These are phyloP conservation scores for Nothoprocta perdicaria DNA, from an alignment of 2,113 vertebrate genomes.

Conservation along the genomic window DNA sequence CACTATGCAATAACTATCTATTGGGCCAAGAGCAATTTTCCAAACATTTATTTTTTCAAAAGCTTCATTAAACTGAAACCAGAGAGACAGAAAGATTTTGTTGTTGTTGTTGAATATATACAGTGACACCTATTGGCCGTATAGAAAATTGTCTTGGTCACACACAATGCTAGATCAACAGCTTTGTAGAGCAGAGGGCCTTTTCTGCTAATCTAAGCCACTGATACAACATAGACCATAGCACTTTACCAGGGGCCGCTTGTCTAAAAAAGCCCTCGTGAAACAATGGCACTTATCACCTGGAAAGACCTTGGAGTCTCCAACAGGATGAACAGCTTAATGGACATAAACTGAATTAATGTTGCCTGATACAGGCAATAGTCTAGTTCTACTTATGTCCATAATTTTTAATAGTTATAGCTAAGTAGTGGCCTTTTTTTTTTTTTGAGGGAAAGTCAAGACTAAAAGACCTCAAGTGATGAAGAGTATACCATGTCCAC, in stretches of 20 bases:
- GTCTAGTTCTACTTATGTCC: neutral
- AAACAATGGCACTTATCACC: neutral
- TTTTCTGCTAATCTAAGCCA: neutral
- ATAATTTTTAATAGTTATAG: neutral
- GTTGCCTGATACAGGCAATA: rapidly evolving
- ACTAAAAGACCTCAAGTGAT: neutral
- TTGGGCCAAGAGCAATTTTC: neutral
- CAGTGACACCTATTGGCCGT: slow-evolving; percentile 48
- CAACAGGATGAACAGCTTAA: neutral
- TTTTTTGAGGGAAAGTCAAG: neutral
- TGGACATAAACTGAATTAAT: neutral
- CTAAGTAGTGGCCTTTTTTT: neutral
- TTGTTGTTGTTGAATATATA: neutral
- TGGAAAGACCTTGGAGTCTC: neutral
- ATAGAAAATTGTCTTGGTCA: neutral
- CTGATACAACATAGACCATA: neutral
- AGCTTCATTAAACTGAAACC: neutral
- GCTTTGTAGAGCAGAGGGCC: neutral
- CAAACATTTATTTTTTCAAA: neutral
- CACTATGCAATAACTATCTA: neutral
- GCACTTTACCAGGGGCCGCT: neutral
- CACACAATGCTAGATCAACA: neutral
- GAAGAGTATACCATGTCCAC: neutral
- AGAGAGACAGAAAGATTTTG: neutral
- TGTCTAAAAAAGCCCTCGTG: neutral